These are phyloP conservation scores for Oreochromis grahami DNA, from an alignment of 2,797 vertebrate genomes.

Conservation along the genomic window DNA sequence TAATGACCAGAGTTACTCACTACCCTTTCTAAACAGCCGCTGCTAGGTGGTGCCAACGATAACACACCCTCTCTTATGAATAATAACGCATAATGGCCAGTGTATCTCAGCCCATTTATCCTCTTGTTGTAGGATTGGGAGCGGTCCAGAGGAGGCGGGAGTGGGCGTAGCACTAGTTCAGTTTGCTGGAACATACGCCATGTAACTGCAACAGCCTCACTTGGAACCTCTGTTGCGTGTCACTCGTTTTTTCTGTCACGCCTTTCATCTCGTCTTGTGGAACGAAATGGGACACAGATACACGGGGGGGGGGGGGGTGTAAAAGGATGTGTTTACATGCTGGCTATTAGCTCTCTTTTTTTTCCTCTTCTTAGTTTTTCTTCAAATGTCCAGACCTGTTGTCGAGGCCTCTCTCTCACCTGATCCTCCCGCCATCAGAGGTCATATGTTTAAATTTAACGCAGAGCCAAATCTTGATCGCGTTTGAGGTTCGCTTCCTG, in stretches of 20 bases:
- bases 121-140: slow-evolving; percentile 43
- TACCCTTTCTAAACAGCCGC: slow-evolving; percentile 38
- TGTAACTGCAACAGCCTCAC: slow-evolving; percentile 21
- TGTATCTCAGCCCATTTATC: slow-evolving; percentile 60
- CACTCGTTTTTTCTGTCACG: slow-evolving; percentile 15
- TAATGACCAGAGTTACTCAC: slow-evolving; percentile 35
- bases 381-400: background rate
- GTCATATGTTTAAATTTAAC: background rate
- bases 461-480: slow-evolving; percentile 13
- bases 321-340: background rate
- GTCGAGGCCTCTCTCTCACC: background rate
- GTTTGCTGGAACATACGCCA: slow-evolving; percentile 22
- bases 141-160: slow-evolving; percentile 32
- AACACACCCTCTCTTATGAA: slow-evolving; percentile 62
- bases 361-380: background rate
- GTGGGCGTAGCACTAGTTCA: slow-evolving; percentile 21
- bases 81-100: slow-evolving; percentile 58
- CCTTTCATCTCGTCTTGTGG: slow-evolving; percentile 14
- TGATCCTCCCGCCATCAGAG: background rate
- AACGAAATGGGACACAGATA: background rate
- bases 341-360: background rate
- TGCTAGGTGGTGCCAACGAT: slow-evolving; percentile 48
- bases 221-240: slow-evolving; percentile 36
- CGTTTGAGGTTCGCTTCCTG: slow-evolving; percentile 20
- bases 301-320: background rate